Base-by-base conservation (phyloP, 2,888 invertebrate species). In the Sialis lutaria region DNA sequence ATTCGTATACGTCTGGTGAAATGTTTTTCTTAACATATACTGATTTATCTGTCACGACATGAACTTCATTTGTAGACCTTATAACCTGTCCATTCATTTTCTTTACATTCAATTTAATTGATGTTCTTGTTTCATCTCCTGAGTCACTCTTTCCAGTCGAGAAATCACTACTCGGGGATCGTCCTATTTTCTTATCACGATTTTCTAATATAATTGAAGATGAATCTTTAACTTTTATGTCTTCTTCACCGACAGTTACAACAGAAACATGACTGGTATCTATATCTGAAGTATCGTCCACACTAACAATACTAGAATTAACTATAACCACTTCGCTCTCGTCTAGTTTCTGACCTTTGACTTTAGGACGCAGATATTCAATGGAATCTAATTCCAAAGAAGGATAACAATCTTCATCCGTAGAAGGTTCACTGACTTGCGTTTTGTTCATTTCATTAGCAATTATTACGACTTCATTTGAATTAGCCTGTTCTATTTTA, bases 231-330 rank as follows among this genome's bases (percentile, higher is more conserved):
- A 79, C 78, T 60, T 79, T 79, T 32, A 84, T 81, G 51, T 67
- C 68, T 57, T 83, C 82, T 56, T 82, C 81, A 45, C 89, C 90
- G 10, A 91, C 89, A 32, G 87, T 87, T 50, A 91, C 89, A 49
- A 91, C 90, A 0, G 90, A 90, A 48, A 91, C 89, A 66, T 91
- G 90, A 60, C 88, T 89, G 53, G 85, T 88, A 64, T 90, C 89
- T 63, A 77, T 56, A 31, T 67, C 54, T 42, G 60, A 55, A 22
- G 69, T 66, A 33, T 60, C 55, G 41, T 74, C 75, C 42, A 76
- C 72, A 44, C 75, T 73, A 50, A 68, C 67, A 45, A 78, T 79
- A 7, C 85, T 81, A 54, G 81, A 84, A 53, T 64, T 64, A 35
- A 85, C 76, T 49, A 89, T 87, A 44, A 88, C 63, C 6, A 89